These are phyloP conservation scores for Scaptomyza montana DNA, from an alignment of 1,140 invertebrate genomes.

Conservation along the genomic window DNA sequence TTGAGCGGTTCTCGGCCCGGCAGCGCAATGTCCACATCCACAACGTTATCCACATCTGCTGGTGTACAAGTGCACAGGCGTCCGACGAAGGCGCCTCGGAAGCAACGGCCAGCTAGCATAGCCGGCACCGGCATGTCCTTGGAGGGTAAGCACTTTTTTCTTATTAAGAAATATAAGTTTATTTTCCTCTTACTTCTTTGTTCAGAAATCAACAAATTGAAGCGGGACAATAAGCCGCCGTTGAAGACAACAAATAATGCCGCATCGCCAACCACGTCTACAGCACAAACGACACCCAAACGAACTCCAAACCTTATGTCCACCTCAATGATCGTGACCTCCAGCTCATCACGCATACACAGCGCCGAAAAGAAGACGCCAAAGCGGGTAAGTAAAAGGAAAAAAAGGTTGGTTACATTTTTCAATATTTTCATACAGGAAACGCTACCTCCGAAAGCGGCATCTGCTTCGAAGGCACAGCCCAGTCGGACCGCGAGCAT, in stretches of 20 bases:
- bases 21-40: constrained; percentile 88
- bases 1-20: constrained; percentile 89
- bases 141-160: constrained; percentile 72
- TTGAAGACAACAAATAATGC: constrained; percentile 61
- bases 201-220: constrained; percentile 78
- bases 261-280: constrained; percentile 66
- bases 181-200: background rate
- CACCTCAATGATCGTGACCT: constrained; percentile 81
- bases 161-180: background rate
- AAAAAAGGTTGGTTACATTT: background rate
- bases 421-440: constrained; percentile 43
- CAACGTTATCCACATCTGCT: constrained; percentile 79
- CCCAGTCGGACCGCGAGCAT: constrained; percentile 74
- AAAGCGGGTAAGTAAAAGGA: constrained; percentile 54
- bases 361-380: constrained; percentile 85
- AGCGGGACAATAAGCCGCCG: constrained; percentile 77
- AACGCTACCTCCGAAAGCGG: constrained; percentile 64
- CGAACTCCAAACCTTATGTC: constrained; percentile 81
- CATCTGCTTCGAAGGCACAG: constrained; percentile 76
- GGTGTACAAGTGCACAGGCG: constrained; percentile 63
- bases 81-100: constrained; percentile 65
- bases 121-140: constrained; percentile 91
- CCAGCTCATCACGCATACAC: constrained; percentile 77
- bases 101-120: constrained; percentile 90
- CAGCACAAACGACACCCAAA: constrained; percentile 83